These are phyloP conservation scores for Alexandromys oeconomus DNA, from an alignment of 2,797 vertebrate species.

Conservation along the genomic window DNA sequence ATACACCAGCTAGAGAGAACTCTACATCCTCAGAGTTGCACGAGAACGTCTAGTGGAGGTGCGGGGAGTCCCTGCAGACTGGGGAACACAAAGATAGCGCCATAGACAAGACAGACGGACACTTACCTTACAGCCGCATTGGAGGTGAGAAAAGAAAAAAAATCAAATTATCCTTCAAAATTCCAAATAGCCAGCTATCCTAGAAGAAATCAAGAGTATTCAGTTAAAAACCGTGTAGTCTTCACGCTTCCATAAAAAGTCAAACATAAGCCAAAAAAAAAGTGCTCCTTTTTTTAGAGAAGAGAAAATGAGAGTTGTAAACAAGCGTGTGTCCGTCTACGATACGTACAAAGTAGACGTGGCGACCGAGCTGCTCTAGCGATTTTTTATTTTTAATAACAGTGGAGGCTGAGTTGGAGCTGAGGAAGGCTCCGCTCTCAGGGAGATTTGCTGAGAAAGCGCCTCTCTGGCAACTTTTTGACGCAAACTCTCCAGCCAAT, in stretches of 20 bases:
- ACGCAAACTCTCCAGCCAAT: constrained; percentile 99
- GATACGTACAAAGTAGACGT: constrained; percentile 86
- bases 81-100: neutral
- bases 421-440: constrained; percentile 94
- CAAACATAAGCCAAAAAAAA: constrained; percentile 65
- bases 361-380: constrained; percentile 79
- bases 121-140: constrained; percentile 83
- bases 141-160: constrained; percentile 56
- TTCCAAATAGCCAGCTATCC: constrained; percentile 81
- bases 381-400: constrained; percentile 89
- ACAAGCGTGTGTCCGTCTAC: constrained; percentile 56
- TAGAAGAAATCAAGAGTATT: constrained; percentile 87
- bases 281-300: neutral
- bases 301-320: constrained; percentile 62
- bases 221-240: constrained; percentile 85
- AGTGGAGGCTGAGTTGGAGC: constrained; percentile 89
- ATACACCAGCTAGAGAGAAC: neutral
- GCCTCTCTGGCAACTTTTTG: constrained; percentile 98
- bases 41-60: neutral
- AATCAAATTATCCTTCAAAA: constrained; percentile 83
- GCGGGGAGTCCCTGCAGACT: neutral
- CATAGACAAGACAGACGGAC: constrained; percentile 41
- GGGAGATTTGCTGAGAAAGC: constrained; percentile 95
- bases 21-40: neutral
- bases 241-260: constrained; percentile 81